Base-by-base conservation (phyloP, 1,140 invertebrate genomes). In the Mizuhopecten yessoensis region DNA sequence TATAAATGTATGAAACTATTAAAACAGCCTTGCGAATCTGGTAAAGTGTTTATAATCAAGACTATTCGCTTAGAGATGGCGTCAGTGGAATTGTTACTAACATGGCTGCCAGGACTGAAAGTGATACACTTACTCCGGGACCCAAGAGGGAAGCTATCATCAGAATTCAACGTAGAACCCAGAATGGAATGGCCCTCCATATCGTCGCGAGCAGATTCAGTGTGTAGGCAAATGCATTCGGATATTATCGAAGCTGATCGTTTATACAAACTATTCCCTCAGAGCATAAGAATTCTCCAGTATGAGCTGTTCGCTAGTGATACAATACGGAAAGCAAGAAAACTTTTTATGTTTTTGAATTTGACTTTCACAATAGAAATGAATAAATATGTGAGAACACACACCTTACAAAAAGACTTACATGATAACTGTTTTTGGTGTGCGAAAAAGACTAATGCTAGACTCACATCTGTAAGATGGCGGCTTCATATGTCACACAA, bases 141-240 rank as follows among this genome's bases (percentile, higher is more conserved):
- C 57, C 90, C 87, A n/a, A 87, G 75, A 34, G 45, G 49, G 23
- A 87, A 86, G 29, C 34, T 87, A 5, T 15, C 33, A 29, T 90
- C 39, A 33, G 34, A 34, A 20, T 9, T 39, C 33, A 33, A 87
- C 10, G 3, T 29, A 29, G 45, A 49, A 9, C 1, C 20, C n/a
- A 75, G n/a, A 75, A 39, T 39, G 36, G 23, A 7, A 7, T 75
- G 57, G 57, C 9, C 57, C 5, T 75, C 57, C 5, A 3, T 75
- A 7, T 13, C 23, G 11, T 75, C 57, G 23, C 57, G n/a, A 9
- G 57, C 57, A 5, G 0, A 75, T 29, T 1, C 57, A 9, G 57
- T 75, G 57, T 75, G 42, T 20, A 0, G 29, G n/a, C 57, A 75
- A 75, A 75, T 75, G 9, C n/a, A 75, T 5, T 75, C n/a, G 1